Conservation (phyloP, 2,888 invertebrate genomes). For the Hypomecis punctinalis region DNA sequence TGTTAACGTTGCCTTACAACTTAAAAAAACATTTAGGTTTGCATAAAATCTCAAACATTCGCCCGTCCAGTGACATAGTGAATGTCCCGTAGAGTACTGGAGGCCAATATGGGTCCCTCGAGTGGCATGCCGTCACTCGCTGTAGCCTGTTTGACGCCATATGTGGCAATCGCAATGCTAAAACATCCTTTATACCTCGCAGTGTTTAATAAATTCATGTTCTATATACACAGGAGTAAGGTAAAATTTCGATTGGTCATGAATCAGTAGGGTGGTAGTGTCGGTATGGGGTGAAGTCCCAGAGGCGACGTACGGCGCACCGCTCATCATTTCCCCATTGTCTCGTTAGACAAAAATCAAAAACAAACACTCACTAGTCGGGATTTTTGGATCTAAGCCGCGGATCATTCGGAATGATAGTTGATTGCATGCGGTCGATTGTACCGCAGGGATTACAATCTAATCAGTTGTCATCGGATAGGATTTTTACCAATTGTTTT, state of each 20-base stretch:
- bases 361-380: constrained; percentile 79
- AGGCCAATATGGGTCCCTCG: constrained; percentile 79
- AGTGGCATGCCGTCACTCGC: constrained; percentile 80
- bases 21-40: constrained; percentile 28
- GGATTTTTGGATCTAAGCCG: constrained; percentile 80
- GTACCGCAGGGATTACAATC: constrained; percentile 63
- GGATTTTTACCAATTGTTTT: constrained; percentile 36
- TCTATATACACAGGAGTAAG: constrained; percentile 56
- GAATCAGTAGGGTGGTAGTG: constrained; percentile 61
- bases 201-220: constrained; percentile 55
- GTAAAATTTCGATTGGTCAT: constrained; percentile 56
- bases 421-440: constrained; percentile 67
- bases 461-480: constrained; percentile 55
- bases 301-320: constrained; percentile 77
- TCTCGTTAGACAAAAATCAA: constrained; percentile 85
- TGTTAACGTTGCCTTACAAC: not conserved
- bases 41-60: constrained; percentile 61
- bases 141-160: constrained; percentile 83
- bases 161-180: constrained; percentile 62
- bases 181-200: constrained; percentile 59
- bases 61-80: constrained; percentile 67
- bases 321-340: constrained; percentile 85
- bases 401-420: constrained; percentile 76
- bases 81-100: constrained; percentile 65
- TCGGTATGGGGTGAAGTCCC: constrained; percentile 79